Base-by-base conservation (phyloP, 30 jellyfish, hydroid and myxozoan species). In the Chironex yamaguchii region DNA sequence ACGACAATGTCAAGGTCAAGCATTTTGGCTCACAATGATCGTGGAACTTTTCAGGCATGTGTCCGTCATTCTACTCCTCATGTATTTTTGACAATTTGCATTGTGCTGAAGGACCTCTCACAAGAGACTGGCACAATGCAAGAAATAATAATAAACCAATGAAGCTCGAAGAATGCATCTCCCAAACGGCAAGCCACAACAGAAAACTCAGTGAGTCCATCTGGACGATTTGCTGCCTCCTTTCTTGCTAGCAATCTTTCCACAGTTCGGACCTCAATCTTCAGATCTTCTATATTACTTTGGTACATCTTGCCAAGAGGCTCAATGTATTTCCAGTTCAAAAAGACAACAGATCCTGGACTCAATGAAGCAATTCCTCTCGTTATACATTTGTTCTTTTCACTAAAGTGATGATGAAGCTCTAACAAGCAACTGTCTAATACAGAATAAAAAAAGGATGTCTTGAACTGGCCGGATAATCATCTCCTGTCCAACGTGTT, bases 171-270 rank as follows among this genome's bases (percentile, higher is more conserved):
- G 25, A 54, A 54, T 4, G 71, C 71, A 32, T 54, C 71, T 54
- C 25, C 31, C 21, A 54, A n/a, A n/a, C 71, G 71, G 71, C n/a
- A 3, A 3, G 71, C 25, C 3, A 32, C 71, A 3, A 54, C 25
- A n/a, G 71, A n/a, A n/a, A 54, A 54, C 71, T 70, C 65, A 22
- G 36, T 27, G 62, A 70, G 79, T 31, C 65, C 29, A 11, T 4
- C 79, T 13, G 76, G 84, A 29, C 25, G 62, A n/a, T 31, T 75
- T 9, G 33, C 62, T 2, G 6, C 25, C 12, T 33, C 62, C 27
- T 34, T 70, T 70, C 84, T 70, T 33, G 76, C 76, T 2, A 70
- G 76, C 17, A 70, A 27, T 20, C 76, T 14, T 23, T 70, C 48
- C 65, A 70, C 12, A 75, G 64, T 70, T 27, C 78, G 32, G 6